These are phyloP conservation scores for Staurois parvus DNA, from an alignment of 2,797 vertebrate species.

Conservation along the genomic window DNA sequence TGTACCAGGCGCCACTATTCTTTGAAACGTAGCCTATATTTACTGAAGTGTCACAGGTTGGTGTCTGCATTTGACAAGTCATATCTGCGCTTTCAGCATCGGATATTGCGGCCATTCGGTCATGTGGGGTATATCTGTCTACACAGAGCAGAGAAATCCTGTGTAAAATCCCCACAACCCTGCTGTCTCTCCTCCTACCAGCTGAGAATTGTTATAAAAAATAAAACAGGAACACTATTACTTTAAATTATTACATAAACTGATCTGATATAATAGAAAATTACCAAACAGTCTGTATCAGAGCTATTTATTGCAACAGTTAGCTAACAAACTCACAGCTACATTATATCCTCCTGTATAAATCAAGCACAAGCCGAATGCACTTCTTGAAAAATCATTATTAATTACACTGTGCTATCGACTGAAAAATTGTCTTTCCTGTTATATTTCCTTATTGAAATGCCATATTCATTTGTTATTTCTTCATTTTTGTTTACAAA, in stretches of 20 bases:
- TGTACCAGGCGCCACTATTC: too few relatives aligned
- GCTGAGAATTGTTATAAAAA: not conserved
- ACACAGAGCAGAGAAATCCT: too few relatives aligned
- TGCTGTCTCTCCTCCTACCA: too few relatives aligned
- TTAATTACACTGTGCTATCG: conserved; percentile 39
- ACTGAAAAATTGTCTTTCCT: conserved; percentile 6
- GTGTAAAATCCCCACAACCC: too few relatives aligned
- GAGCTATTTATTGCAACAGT: conserved; percentile 6
- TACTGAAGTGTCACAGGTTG: too few relatives aligned
- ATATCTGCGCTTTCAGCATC: too few relatives aligned
- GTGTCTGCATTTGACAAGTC: too few relatives aligned
- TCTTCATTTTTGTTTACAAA: too few relatives aligned
- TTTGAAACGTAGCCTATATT: too few relatives aligned
- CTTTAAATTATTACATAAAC: not conserved
- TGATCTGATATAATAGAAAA: not conserved
- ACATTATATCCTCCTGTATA: not conserved
- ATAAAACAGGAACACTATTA: not conserved
- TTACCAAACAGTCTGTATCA: not conserved
- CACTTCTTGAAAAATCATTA: conserved; percentile 37
- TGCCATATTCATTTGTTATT: not conserved
- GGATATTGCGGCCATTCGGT: too few relatives aligned
- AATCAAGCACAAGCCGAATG: conserved; percentile 4
- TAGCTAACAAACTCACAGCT: conserved; percentile 11
- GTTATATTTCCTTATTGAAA: conserved; percentile 8
- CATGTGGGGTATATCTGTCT: too few relatives aligned